Evolutionary conservation across 35 echinoderm and acorn worm genomes (phyloP).

Genomic region (Heliocidaris tuberculata): DNA sequence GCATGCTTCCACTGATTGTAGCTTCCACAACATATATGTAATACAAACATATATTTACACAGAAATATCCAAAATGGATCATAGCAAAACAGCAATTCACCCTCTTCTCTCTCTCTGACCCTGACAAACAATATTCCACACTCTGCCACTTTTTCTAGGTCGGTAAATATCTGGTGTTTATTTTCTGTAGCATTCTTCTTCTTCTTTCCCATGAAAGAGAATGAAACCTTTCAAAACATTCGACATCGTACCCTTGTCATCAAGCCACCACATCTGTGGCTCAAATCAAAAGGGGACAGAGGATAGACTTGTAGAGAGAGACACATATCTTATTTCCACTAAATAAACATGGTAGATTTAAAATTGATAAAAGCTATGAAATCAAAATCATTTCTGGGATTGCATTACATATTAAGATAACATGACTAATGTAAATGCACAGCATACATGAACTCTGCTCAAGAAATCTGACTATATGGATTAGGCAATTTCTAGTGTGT

Average conservation of each 20-base stretch:
- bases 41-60: no score
- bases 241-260: not conserved
- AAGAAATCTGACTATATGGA: no score
- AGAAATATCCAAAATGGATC: no score
- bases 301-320: not conserved
- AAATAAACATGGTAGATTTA: not conserved
- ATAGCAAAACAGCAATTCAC: no score
- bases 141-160: not conserved
- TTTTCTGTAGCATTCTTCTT: not conserved
- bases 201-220: not conserved
- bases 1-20: no score
- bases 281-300: not conserved
- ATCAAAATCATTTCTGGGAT: not conserved
- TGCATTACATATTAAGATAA: not conserved
- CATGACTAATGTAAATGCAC: not conserved
- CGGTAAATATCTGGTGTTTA: constrained; percentile 12
- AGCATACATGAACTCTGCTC: not conserved
- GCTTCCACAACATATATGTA: no score
- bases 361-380: not conserved
- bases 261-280: not conserved
- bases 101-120: not conserved
- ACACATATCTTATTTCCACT: not conserved
- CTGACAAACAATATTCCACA: not conserved
- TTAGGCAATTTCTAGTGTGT: no score
- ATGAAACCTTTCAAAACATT: not conserved